phyloP scores from a whole-genome alignment of 2,113 vertebrate genomes.

The Apaloderma vittatum region DNA sequence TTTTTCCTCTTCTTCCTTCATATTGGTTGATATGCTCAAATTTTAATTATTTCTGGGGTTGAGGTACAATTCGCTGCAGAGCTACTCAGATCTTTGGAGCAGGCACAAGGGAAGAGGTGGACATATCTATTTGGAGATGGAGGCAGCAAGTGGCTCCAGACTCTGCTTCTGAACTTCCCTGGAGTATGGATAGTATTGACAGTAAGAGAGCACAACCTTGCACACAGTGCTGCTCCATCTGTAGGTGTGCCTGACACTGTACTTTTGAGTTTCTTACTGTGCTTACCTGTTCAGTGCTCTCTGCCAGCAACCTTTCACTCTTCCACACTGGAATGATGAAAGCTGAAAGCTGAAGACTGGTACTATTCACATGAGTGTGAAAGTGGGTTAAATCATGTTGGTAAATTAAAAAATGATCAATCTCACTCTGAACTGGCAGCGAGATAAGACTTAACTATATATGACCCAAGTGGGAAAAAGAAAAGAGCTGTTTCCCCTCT shows the following conservation, averaged over 20 bases:
- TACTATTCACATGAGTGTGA: not conserved
- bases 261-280: not conserved
- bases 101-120: not conserved
- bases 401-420: slow-evolving; percentile 32
- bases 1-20: not conserved
- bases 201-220: not conserved
- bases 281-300: not conserved
- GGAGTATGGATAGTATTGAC: not conserved
- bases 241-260: not conserved
- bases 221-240: not conserved
- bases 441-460: not conserved
- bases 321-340: not conserved
- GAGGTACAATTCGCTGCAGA: not conserved
- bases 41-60: not conserved
- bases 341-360: not conserved
- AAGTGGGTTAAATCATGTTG: not conserved
- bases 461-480: not conserved
- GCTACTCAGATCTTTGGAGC: not conserved
- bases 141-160: not conserved
- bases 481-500: not conserved
- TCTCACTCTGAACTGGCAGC: not conserved
- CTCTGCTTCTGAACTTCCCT: not conserved
- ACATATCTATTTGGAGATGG: not conserved
- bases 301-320: not conserved
- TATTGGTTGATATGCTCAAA: not conserved